Percentiles rank a stretch among this genome's conserved stretches.
phyloP scores from a whole-genome alignment of 2,888 invertebrate species.

The Ommatoiulus sabulosus region DNA sequence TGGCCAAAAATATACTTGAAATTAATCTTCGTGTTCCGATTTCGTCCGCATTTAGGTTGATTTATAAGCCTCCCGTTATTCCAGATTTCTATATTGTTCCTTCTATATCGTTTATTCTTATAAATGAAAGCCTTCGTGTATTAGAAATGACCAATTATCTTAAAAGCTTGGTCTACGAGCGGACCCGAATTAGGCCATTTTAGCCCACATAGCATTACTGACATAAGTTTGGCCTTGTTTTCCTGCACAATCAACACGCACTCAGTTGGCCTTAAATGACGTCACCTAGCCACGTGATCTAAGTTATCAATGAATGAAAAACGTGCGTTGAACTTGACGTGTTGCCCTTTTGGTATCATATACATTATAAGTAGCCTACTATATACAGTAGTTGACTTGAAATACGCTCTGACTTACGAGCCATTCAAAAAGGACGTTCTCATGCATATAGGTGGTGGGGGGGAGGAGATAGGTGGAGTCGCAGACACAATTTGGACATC shows the following conservation, averaged over 20 bases:
- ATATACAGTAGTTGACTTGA: too few relatives aligned
- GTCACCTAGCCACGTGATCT: not conserved
- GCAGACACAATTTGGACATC: too few relatives aligned
- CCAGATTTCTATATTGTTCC: not conserved
- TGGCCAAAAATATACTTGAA: not conserved
- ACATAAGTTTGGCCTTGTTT: not conserved
- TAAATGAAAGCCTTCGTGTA: slow-evolving; percentile 1
- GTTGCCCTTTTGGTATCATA: too few relatives aligned
- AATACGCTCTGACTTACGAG: too few relatives aligned
- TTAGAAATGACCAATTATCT: not conserved
- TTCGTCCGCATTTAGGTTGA: not conserved
- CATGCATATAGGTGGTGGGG: too few relatives aligned
- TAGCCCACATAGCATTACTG: not conserved
- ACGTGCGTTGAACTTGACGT: not conserved
- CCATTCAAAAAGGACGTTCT: too few relatives aligned
- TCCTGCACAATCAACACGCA: not conserved
- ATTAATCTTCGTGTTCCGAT: not conserved
- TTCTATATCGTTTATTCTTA: not conserved
- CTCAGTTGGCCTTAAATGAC: not conserved
- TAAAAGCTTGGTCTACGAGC: not conserved
- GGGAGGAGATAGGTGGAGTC: too few relatives aligned
- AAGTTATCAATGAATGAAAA: not conserved
- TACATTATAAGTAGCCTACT: too few relatives aligned
- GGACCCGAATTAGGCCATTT: slow-evolving; percentile 39
- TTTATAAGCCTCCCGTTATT: not conserved